Base-by-base conservation (phyloP, 2,113 vertebrate species). In the Oostethus manadensis region DNA sequence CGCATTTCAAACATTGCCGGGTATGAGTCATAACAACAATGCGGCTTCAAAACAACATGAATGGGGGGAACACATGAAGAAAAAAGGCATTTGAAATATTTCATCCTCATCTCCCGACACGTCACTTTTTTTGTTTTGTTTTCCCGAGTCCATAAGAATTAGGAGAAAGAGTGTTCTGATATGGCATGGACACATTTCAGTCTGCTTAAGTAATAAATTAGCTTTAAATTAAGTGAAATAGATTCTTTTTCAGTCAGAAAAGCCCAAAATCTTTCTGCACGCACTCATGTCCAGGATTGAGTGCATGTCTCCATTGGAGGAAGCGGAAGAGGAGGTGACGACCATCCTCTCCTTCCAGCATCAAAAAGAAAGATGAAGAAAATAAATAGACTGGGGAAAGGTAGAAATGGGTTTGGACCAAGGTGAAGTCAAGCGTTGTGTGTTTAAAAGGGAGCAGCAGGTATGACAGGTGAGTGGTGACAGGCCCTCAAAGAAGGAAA, bases 401-500 rank as follows among this genome's bases (percentile, higher is more conserved):
- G 21, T 60, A 75, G 65, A 85, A 88, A 88, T 83, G 80, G 73
- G 83, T 79, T 70, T 35, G 22, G 77, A 73, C 22, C n/a, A 44
- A 22, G 29, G 29, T 33, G 29, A 33, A 33, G 29, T 33, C 5
- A 44, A 13, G 66, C 66, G 78, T 78, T 74, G 74, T 73, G 81
- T 79, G 66, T 71, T 60, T 66, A 71, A 54, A 68, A 35, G 67
- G 77, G 71, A 76, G 70, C 78, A 82, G 83, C 73, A 76, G 82
- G 70, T 79, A 62, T 35, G 76, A 85, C 78, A 62, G 68, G 71
- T 65, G 68, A 74, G 77, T 70, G 77, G 60, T 60, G 73, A 74
- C 71, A 75, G 68, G 73, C 78, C 82, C 85, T 91, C 89, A 91
- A 78, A 91, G 88, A 72, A 91, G 90, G 82, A 91, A 91, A 16